These are phyloP conservation scores for Aleiodes testaceus DNA, from an alignment of 2,888 invertebrate species.

Conservation along the genomic window DNA sequence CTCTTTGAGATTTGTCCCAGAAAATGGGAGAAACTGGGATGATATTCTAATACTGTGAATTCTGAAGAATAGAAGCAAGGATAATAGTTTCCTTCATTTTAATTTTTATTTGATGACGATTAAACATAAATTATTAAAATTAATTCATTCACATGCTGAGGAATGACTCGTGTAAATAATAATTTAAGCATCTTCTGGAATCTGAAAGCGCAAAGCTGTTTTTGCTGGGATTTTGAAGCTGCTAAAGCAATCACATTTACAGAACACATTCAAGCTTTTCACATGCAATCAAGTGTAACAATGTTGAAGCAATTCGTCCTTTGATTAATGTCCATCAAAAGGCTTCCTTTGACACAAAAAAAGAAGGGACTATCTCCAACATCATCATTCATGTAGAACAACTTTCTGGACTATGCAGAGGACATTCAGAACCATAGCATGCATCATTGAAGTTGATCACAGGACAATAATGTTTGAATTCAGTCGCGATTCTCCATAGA, in stretches of 20 bases:
- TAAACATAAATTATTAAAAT: too few relatives aligned
- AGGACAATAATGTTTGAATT: slow-evolving; percentile 4
- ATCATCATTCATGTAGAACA: too few relatives aligned
- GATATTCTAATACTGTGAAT: background rate
- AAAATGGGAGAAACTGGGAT: slow-evolving; percentile 2
- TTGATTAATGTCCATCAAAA: too few relatives aligned
- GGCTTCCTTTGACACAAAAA: too few relatives aligned
- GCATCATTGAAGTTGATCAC: slow-evolving; percentile 17
- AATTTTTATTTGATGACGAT: too few relatives aligned
- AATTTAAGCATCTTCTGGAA: too few relatives aligned
- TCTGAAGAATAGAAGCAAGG: slow-evolving; percentile 18
- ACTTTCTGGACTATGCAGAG: background rate
- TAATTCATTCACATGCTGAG: background rate
- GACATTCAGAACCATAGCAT: background rate
- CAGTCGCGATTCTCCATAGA: slow-evolving; percentile 2
- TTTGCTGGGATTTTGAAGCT: background rate
- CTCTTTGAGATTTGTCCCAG: slow-evolving; percentile 15
- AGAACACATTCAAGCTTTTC: background rate
- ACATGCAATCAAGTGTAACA: background rate
- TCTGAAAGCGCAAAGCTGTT: background rate
- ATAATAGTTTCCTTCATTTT: background rate
- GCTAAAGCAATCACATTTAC: background rate
- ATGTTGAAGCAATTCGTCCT: background rate
- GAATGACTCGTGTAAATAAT: slow-evolving; percentile 12
- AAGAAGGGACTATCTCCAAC: too few relatives aligned